phyloP scores from a whole-genome alignment of 2,888 invertebrate species.

The Creontiades dilutus region DNA sequence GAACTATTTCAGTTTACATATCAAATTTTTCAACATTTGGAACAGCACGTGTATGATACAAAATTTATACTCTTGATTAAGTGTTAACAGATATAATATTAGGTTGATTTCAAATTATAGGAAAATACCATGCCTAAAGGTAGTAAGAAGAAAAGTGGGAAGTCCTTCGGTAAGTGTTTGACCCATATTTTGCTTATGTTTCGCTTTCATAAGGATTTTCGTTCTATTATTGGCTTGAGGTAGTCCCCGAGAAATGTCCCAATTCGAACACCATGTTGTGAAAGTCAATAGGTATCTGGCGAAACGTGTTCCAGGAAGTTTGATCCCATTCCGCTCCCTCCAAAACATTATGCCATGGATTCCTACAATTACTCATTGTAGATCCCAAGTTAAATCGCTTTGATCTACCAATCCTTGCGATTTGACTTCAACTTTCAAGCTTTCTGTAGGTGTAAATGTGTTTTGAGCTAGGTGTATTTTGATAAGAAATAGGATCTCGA shows the following conservation, averaged over 20 bases:
- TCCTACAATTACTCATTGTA: neutral
- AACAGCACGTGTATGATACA: slow-evolving; percentile 86
- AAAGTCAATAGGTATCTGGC: neutral
- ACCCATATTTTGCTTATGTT: slow-evolving; percentile 46
- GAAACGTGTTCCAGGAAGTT: slow-evolving; percentile 41
- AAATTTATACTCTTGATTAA: slow-evolving; percentile 90
- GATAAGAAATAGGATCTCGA: neutral
- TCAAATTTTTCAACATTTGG: slow-evolving; percentile 83
- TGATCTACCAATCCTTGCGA: no score
- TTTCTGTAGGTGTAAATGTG: no score
- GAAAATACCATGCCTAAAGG: slow-evolving; percentile 86
- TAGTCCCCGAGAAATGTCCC: neutral
- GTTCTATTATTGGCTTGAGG: slow-evolving; percentile 11
- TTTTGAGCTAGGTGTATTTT: no score
- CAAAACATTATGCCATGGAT: neutral
- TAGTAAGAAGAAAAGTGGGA: slow-evolving; percentile 84
- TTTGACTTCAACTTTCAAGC: no score
- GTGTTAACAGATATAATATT: slow-evolving; percentile 80
- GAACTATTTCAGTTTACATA: slow-evolving; percentile 75
- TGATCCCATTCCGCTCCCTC: slow-evolving; percentile 33
- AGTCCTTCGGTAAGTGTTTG: slow-evolving; percentile 80
- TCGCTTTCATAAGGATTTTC: neutral
- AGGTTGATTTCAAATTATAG: slow-evolving; percentile 74
- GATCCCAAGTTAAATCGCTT: neutral
- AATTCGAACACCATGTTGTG: neutral